These are phyloP conservation scores for Dusona sp. DNA, from an alignment of 2,888 invertebrate species.

Conservation along the genomic window DNA sequence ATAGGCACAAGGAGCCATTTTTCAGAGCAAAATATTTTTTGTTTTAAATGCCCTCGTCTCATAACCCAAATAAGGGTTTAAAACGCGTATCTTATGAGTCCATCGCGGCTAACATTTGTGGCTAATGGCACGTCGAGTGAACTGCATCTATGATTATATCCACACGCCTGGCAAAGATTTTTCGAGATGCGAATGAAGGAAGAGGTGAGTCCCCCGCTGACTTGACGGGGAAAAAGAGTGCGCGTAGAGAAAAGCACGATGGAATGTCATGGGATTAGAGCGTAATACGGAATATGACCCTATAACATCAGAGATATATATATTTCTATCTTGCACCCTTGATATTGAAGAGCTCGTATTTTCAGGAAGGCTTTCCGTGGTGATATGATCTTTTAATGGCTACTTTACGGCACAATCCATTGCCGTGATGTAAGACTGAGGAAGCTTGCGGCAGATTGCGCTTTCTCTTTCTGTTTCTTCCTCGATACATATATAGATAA, in stretches of 20 bases:
- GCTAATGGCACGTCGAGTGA: conserved; percentile 60
- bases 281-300: conserved; percentile 65
- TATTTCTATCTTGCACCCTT: conserved; percentile 67
- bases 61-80: conserved; percentile 14
- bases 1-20: conserved; percentile 1
- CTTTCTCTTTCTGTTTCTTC: conserved; percentile 15
- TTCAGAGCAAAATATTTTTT: background rate
- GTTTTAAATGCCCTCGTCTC: background rate
- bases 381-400: conserved; percentile 85
- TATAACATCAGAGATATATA: conserved; percentile 65
- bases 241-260: background rate
- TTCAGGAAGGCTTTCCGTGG: conserved; percentile 70
- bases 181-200: conserved; percentile 51
- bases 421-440: conserved; percentile 82
- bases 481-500: background rate
- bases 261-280: conserved; percentile 23
- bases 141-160: conserved; percentile 45
- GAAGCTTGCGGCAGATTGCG: conserved; percentile 74
- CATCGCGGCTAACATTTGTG: conserved; percentile 45
- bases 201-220: conserved; percentile 22
- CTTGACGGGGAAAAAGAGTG: conserved; percentile 24
- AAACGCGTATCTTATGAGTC: conserved; percentile 37
- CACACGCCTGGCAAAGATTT: conserved; percentile 38
- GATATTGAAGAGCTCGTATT: conserved; percentile 68
- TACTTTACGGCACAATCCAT: conserved; percentile 84